These are phyloP conservation scores for Hyperopisus bebe DNA, from an alignment of 2,113 vertebrate species.

Conservation along the genomic window DNA sequence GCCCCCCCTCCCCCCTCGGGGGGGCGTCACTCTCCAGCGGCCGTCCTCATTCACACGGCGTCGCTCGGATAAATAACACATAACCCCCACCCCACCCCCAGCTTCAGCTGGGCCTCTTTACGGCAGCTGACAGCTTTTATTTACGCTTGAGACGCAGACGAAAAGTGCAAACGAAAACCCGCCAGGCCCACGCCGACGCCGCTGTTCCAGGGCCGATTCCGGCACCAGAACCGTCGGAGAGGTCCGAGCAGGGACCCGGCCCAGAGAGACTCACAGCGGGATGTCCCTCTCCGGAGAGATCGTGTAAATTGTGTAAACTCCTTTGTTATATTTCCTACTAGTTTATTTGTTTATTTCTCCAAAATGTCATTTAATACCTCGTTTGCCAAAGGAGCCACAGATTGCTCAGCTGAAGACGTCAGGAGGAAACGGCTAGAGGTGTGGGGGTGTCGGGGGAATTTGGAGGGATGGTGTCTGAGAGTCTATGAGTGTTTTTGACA, in stretches of 20 bases:
- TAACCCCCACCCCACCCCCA: constrained; percentile 41
- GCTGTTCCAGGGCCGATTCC: constrained; percentile 52
- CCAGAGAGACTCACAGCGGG: neutral
- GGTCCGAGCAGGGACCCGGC: neutral
- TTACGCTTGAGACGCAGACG: constrained; percentile 44
- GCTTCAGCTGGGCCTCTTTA: constrained; percentile 42
- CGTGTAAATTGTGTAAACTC: neutral
- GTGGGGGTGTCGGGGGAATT: neutral
- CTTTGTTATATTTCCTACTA: neutral
- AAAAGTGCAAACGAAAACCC: constrained; percentile 48
- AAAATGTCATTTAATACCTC: no score
- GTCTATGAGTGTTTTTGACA: constrained; percentile 24
- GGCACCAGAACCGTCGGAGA: constrained; percentile 44
- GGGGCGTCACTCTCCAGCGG: constrained; percentile 41
- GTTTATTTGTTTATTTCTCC: neutral
- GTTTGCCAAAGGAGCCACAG: neutral
- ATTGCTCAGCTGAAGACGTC: neutral
- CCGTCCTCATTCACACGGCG: constrained; percentile 24
- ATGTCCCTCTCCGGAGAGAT: no score
- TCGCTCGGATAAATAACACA: constrained; percentile 44
- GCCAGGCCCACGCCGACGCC: constrained; percentile 32
- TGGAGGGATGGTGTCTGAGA: constrained; percentile 20
- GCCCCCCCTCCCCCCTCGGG: neutral
- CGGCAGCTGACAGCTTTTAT: constrained; percentile 53
- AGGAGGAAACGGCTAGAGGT: neutral